These are phyloP conservation scores for Falco peregrinus DNA, from an alignment of 2,797 vertebrate species.

Conservation along the genomic window DNA sequence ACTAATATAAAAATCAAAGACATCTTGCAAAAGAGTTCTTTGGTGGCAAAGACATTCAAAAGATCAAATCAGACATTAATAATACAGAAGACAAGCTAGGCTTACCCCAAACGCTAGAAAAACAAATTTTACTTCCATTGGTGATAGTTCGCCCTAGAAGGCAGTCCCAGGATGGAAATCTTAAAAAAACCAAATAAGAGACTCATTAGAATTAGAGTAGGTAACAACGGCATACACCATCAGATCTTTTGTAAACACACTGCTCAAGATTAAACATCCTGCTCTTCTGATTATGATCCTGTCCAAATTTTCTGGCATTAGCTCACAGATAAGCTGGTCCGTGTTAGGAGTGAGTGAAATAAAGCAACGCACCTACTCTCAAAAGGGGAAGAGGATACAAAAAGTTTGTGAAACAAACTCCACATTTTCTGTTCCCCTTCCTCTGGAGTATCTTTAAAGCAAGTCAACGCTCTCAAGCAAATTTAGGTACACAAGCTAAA, in stretches of 20 bases:
- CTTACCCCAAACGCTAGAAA: constrained; percentile 53
- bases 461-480: background rate
- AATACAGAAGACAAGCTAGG: background rate
- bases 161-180: constrained; percentile 13
- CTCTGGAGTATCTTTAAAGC: background rate
- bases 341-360: background rate
- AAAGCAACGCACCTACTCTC: background rate
- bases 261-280: constrained; percentile 35
- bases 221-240: background rate
- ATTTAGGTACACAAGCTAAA: background rate
- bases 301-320: constrained; percentile 32
- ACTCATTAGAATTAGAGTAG: background rate
- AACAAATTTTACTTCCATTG: constrained; percentile 57
- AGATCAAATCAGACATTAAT: background rate
- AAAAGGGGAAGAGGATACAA: background rate
- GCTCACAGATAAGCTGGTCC: background rate
- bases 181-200: background rate
- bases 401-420: background rate
- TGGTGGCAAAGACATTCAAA: background rate
- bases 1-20: background rate
- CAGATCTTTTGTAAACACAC: constrained; percentile 22
- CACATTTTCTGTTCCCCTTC: constrained; percentile 21
- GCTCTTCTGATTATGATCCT: background rate
- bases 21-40: background rate
- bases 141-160: constrained; percentile 1